Conservation (phyloP, 2,888 invertebrate genomes). For the Syrista parreyssii region DNA sequence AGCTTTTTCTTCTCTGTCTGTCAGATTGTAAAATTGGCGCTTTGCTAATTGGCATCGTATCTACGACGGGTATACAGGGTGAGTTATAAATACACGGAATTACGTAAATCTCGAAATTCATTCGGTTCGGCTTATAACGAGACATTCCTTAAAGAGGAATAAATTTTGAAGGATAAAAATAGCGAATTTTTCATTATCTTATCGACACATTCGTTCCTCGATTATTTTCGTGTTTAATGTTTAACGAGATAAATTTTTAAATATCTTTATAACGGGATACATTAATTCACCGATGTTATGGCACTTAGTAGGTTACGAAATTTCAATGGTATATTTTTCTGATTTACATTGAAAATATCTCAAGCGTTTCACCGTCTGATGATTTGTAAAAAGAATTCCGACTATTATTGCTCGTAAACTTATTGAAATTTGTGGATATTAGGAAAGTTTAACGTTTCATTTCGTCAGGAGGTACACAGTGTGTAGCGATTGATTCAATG, state of each 20-base stretch:
- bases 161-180: neutral
- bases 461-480: neutral
- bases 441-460: neutral
- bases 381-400: neutral
- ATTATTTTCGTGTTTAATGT: neutral
- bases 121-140: neutral
- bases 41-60: neutral
- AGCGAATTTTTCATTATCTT: neutral
- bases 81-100: neutral
- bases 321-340: neutral
- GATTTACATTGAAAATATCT: neutral
- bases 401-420: neutral
- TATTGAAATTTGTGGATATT: neutral
- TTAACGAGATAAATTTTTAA: neutral
- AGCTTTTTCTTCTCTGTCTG: neutral
- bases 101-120: neutral
- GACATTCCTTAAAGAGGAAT: neutral
- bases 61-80: neutral
- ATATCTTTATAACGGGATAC: neutral
- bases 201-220: neutral
- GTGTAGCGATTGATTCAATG: neutral
- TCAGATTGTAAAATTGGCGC: neutral
- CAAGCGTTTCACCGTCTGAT: neutral
- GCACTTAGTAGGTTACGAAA: neutral
- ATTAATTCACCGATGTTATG: neutral